Conservation (phyloP, 2,888 invertebrate genomes). For the Leptopilina syphax region DNA sequence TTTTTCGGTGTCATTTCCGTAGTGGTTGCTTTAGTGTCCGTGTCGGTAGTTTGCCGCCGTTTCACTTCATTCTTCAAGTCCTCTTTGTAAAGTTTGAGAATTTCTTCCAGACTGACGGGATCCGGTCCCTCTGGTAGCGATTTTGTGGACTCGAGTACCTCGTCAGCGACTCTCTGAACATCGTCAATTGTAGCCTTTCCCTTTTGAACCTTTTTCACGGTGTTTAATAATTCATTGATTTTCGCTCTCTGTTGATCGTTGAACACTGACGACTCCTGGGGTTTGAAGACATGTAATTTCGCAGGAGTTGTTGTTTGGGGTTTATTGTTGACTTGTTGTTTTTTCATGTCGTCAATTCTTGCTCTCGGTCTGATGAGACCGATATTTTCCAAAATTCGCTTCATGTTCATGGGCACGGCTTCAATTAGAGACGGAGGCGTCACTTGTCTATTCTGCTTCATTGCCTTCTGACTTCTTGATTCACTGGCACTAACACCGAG, state of each 20-base stretch:
- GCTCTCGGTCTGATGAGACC: conserved; percentile 67
- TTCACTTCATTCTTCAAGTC: conserved; percentile 74
- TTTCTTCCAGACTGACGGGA: conserved; percentile 71
- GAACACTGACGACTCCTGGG: conserved; percentile 66
- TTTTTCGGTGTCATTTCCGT: conserved; percentile 1
- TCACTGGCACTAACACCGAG: conserved; percentile 69
- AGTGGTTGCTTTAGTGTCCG: conserved; percentile 8
- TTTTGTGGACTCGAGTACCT: conserved; percentile 67
- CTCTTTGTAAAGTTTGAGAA: conserved; percentile 68
- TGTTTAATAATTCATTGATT: conserved; percentile 74
- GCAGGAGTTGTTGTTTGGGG: conserved; percentile 41
- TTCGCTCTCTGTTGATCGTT: conserved; percentile 78
- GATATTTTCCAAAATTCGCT: conserved; percentile 73
- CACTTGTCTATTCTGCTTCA: conserved; percentile 53
- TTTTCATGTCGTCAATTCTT: conserved; percentile 22
- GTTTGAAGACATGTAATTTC: conserved; percentile 74
- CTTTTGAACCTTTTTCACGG: conserved; percentile 70
- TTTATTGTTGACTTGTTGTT: conserved; percentile 34
- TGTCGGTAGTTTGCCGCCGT: conserved; percentile 64
- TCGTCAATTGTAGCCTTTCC: conserved; percentile 68
- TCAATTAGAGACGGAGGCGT: conserved; percentile 64
- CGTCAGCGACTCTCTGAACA: conserved; percentile 66
- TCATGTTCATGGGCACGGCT: conserved; percentile 73
- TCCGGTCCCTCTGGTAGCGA: conserved; percentile 70
- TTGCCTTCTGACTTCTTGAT: conserved; percentile 65